A percentile compares a stretch with the other conserved stretches of the same genome.
phyloP scores from a whole-genome alignment of 1,140 invertebrate genomes.

The Wiebesia pumilae region DNA sequence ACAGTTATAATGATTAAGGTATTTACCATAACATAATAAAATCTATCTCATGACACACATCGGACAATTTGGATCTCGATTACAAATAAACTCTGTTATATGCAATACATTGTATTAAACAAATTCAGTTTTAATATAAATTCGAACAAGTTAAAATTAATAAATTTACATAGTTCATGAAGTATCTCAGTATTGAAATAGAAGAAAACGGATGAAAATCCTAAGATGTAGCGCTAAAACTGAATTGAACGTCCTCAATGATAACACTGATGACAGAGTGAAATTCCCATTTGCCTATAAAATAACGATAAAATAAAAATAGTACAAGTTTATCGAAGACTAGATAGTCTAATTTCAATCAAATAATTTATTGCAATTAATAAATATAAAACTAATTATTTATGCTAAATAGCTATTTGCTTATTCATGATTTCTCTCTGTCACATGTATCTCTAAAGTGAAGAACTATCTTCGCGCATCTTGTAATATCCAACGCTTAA shows the following conservation, averaged over 20 bases:
- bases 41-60: too few relatives aligned
- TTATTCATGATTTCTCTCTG: neutral
- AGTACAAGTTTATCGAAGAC: too few relatives aligned
- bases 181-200: neutral
- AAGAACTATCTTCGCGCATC: neutral
- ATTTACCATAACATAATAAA: neutral
- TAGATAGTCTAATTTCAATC: too few relatives aligned
- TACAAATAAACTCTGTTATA: neutral
- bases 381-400: neutral
- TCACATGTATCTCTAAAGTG: neutral
- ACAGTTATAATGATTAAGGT: neutral
- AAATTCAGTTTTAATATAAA: neutral
- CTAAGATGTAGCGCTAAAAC: neutral
- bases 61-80: neutral
- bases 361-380: neutral
- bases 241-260: too few relatives aligned
- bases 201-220: neutral
- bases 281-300: too few relatives aligned
- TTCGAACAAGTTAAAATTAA: neutral
- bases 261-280: too few relatives aligned
- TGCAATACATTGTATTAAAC: neutral
- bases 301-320: too few relatives aligned
- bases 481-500: conserved; percentile 25
- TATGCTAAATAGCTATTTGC: neutral
- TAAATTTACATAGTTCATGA: neutral